phyloP scores from a whole-genome alignment of 2,113 vertebrate genomes.

The Phrynosoma blainvillii region DNA sequence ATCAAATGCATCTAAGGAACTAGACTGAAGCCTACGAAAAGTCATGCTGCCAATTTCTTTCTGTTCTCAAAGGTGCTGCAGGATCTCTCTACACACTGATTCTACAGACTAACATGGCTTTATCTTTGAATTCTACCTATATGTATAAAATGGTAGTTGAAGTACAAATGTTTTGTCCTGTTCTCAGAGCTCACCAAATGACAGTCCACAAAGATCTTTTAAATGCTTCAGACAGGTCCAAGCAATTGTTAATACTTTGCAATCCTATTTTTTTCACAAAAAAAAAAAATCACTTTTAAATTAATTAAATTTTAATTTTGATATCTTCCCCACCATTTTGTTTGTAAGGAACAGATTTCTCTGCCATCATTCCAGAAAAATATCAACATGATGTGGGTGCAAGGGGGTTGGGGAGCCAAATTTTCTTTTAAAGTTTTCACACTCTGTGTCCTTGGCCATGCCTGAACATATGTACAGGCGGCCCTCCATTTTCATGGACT shows the following conservation, averaged over 20 bases:
- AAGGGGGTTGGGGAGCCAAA: background rate
- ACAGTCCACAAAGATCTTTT: background rate
- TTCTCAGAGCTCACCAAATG: background rate
- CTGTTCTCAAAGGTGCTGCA: too few species aligned
- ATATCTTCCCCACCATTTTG: background rate
- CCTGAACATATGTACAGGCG: too few species aligned
- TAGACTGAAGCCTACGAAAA: too few species aligned
- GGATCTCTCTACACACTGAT: too few species aligned
- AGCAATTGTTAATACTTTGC: background rate
- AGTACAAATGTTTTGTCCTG: conserved; percentile 4
- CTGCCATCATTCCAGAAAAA: background rate
- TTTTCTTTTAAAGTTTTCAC: background rate
- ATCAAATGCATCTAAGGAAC: too few species aligned
- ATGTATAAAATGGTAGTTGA: background rate
- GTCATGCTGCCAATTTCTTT: too few species aligned
- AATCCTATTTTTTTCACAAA: background rate
- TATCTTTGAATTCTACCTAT: too few species aligned
- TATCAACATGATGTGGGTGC: background rate
- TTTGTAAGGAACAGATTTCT: background rate
- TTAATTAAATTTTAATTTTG: too few species aligned
- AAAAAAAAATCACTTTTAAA: background rate
- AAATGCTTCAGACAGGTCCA: background rate
- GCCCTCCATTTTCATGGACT: too few species aligned
- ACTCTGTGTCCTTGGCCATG: background rate
- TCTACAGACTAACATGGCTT: too few species aligned